Evolutionary conservation across 2,888 invertebrate species (phyloP), one percentile per base, ranked within the genome.

Genomic region (Drosophila setosimentum): DNA sequence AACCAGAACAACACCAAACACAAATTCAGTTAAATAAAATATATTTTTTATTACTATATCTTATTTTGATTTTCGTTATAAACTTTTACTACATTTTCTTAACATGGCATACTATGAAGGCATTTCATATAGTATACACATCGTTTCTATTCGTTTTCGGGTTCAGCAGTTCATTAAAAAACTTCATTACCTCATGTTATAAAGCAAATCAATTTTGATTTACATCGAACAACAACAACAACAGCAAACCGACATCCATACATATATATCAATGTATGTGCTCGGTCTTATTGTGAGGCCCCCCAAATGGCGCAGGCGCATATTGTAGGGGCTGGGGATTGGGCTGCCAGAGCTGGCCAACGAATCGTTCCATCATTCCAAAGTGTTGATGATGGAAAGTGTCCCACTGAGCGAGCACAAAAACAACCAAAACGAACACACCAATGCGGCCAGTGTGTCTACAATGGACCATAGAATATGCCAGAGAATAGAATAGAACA

Each of bases 381-480:
- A 75, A 79, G 86, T 86, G 88, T 79, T 85, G 85, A 85, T 85
- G 85, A 85, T 87, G 87, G 88, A 88, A 88, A 90, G 68, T 87
- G 87, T 87, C 87, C 87, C 88, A 90, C 90, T 90, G 87, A 58
- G 87, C 83, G 70, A 50, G 53, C 75, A 79, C 68, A 77, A 77
- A 68, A 65, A 66, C 45, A 53, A 65, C 71, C 83, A 32, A 51
- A 60, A 42, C 35, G 64, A 58, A 66, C 33, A 73, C 48, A 68
- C 66, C 59, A 73, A 73, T 73, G 78, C 49, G 72, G 77, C 72
- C 77, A 51, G 33, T 57, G 50, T 61, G 63, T 76, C 72, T 67
- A 84, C 76, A 85, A 82, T 73, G 68, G 73, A 63, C 67, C 45
- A 27, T 40, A 54, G 57, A 62, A 53, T 59, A 62, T 64, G 49